Conservation (phyloP, 2,797 vertebrate genomes). For the Balearica regulorum region DNA sequence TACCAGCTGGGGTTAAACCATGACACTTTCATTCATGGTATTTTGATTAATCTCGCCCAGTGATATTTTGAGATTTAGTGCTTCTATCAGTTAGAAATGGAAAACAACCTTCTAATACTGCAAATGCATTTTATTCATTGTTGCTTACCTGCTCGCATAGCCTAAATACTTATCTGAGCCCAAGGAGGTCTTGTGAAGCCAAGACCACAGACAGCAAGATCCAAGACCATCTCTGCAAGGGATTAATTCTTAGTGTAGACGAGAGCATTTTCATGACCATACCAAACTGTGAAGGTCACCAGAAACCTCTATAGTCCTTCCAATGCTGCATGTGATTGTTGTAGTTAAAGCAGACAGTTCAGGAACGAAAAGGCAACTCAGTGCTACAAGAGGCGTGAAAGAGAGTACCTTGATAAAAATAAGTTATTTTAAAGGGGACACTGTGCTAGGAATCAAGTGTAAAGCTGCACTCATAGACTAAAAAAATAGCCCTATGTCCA, state of each 20-base stretch:
- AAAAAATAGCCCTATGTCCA: not conserved
- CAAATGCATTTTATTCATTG: not conserved
- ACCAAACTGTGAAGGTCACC: not conserved
- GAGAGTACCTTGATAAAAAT: not conserved
- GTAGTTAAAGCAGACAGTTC: not conserved
- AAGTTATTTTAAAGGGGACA: not conserved
- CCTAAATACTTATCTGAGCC: not conserved
- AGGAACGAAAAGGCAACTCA: not conserved
- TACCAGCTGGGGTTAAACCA: too few species aligned
- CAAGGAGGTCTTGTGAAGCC: not conserved
- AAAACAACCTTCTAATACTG: not conserved
- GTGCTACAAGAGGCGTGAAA: rapidly evolving
- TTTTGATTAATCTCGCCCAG: not conserved
- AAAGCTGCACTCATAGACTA: not conserved
- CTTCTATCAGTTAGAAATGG: not conserved
- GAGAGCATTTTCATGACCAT: not conserved
- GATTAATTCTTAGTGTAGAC: not conserved
- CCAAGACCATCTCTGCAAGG: not conserved
- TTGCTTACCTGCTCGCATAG: not conserved
- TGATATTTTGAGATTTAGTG: not conserved
- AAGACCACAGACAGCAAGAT: not conserved
- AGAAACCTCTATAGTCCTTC: not conserved
- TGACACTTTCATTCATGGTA: not conserved
- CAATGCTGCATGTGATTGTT: not conserved
- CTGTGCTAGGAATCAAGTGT: not conserved